These are phyloP conservation scores for Chironomus striatipennis DNA, from an alignment of 1,140 invertebrate species.

Conservation along the genomic window DNA sequence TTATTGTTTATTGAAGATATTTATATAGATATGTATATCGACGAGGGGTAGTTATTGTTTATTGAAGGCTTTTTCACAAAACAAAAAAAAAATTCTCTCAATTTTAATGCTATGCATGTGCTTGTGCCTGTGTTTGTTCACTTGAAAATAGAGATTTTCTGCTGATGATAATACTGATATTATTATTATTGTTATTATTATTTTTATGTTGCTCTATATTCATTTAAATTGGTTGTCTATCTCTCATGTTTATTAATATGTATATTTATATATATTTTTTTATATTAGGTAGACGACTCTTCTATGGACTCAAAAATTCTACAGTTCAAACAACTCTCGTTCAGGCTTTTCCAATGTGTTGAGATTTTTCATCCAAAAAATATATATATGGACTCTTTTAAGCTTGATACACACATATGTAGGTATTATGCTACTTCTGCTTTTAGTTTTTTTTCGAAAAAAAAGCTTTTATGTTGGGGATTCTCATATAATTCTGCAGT, in stretches of 20 bases:
- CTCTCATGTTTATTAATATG: conserved; percentile 4
- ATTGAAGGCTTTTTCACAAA: background rate
- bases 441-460: too few species aligned
- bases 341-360: background rate
- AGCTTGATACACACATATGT: too few species aligned
- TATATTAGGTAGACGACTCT: conserved; percentile 1
- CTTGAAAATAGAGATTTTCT: background rate
- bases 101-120: background rate
- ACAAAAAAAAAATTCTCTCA: too few species aligned
- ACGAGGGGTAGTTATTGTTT: background rate
- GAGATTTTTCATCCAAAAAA: too few species aligned
- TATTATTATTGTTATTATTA: conserved; percentile 3
- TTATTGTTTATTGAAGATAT: conserved; percentile 8
- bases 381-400: too few species aligned
- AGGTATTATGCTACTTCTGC: too few species aligned
- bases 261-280: conserved; percentile 10
- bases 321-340: conserved; percentile 7
- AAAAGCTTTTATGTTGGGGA: background rate
- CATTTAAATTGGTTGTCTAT: conserved; percentile 14
- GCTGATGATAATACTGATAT: background rate
- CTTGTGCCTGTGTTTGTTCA: background rate
- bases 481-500: conserved; percentile 7
- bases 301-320: background rate
- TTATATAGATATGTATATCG: too few species aligned
- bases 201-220: background rate